These are phyloP conservation scores for Rhopalosiphum nymphaeae DNA, from an alignment of 2,888 invertebrate genomes.

Conservation along the genomic window DNA sequence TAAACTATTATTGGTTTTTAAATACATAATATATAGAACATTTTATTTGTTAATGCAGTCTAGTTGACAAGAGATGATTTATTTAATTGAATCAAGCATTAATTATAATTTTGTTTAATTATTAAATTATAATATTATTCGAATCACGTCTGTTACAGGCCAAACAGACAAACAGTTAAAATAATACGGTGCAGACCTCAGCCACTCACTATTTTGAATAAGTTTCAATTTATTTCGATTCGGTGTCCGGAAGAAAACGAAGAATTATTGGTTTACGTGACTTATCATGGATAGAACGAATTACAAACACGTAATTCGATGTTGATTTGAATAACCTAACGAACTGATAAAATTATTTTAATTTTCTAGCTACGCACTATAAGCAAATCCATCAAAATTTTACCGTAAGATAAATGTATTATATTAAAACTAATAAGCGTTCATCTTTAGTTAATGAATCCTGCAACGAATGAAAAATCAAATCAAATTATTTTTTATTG, in stretches of 20 bases:
- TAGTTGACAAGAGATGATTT: not conserved
- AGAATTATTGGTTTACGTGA: conserved; percentile 45
- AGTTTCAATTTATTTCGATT: conserved; percentile 53
- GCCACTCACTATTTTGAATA: conserved; percentile 24
- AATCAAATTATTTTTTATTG: not conserved
- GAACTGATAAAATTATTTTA: not conserved
- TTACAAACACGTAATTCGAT: not conserved
- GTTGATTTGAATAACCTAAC: conserved; percentile 28
- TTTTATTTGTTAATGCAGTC: not conserved
- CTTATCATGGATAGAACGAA: not conserved
- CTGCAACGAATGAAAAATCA: not conserved
- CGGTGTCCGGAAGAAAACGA: conserved; percentile 30
- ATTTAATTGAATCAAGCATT: not conserved
- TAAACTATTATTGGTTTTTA: not conserved
- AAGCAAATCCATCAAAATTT: not conserved
- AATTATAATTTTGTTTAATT: conserved; percentile 36
- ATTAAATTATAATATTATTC: not conserved
- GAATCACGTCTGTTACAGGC: conserved; percentile 3
- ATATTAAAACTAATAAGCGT: not conserved
- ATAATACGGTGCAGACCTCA: not conserved
- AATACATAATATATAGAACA: not conserved
- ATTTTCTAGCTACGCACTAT: not conserved
- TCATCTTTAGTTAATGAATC: not conserved
- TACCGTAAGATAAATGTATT: not conserved
- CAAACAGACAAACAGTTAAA: not conserved